Evolutionary conservation across 2,888 invertebrate species (phyloP), one percentile per base, ranked within the genome.

Genomic region (Nomada ruficornis): DNA sequence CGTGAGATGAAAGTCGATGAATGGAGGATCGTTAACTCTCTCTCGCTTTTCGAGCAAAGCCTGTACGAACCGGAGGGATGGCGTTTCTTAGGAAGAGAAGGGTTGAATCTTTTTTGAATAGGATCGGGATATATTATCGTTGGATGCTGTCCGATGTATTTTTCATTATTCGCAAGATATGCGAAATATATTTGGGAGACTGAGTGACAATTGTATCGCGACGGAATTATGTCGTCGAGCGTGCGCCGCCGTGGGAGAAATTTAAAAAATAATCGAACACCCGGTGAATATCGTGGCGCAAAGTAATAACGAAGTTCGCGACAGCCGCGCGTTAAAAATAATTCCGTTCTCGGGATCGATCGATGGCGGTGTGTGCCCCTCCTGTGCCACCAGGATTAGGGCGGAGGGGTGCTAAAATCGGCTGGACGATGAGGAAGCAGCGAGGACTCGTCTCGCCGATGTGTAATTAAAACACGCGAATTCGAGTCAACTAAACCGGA

Each of bases 401-500:
- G n/a, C 9, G 50, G 44, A 23, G n/a, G 50, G 64, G 55, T 47
- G 47, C 15, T 42, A 44, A 70, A 75, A 71, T 72, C 59, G 59
- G 11, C 55, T 42, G 29, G 3, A n/a, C 44, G 54, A 29, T 18
- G 59, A 72, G 73, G 69, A 73, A 64, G 63, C 26, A 57, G 55
- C 47, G 55, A 26, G 57, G 44, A 44, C 26, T 62, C 47, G 65
- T 7, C 62, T 57, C 0, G 26, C 44, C 52, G 60, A 76, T 69
- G 75, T 71, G 83, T 88, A 90, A 90, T 90, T 90, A 89, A 90
- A 90, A 89, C 87, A 85, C 85, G 88, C 89, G 89, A 87, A 90
- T 89, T 89, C 86, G 87, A 88, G 86, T 88, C 88, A 90, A 90
- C 90, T 90, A 89, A 90, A 90, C 82, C 73, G 85, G 78, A 83